Percentiles rank a stretch among this genome's conserved stretches.
phyloP scores from a whole-genome alignment of 2,797 vertebrate species.

The Fringilla coelebs region DNA sequence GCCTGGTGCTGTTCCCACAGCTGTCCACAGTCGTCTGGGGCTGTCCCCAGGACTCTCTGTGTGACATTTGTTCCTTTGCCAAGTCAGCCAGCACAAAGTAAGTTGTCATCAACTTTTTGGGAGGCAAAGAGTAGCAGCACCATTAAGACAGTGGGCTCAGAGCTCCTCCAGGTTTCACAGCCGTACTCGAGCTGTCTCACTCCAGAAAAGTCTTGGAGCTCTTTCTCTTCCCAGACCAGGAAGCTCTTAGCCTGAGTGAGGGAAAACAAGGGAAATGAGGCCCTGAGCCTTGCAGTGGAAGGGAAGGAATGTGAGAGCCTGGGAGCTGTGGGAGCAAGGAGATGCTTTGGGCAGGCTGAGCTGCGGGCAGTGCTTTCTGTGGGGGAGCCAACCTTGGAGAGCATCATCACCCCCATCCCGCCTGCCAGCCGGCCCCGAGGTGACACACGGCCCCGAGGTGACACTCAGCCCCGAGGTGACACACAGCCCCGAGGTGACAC shows the following conservation, averaged over 20 bases:
- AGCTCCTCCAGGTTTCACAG: not conserved
- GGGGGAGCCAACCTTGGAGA: not conserved
- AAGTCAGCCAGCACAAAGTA: not conserved
- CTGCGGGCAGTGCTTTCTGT: not conserved
- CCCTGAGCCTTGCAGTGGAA: not conserved
- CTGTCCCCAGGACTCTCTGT: not conserved
- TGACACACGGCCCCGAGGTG: too few relatives aligned
- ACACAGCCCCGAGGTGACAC: not conserved
- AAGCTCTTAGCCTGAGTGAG: not conserved
- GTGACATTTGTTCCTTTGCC: not conserved
- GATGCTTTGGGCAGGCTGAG: not conserved
- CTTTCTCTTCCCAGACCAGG: not conserved
- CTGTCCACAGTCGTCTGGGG: fast-evolving
- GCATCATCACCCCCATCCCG: fast-evolving
- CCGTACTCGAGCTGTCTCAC: fast-evolving
- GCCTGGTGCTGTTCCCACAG: not conserved
- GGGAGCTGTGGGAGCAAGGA: not conserved
- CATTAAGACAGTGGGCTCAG: fast-evolving
- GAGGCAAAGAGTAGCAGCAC: not conserved
- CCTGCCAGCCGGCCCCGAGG: not conserved
- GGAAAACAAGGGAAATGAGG: not conserved
- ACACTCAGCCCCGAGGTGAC: too few relatives aligned
- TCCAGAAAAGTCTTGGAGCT: not conserved
- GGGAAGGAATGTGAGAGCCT: not conserved
- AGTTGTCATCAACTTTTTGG: not conserved